A percentile compares a stretch with the other conserved stretches of the same genome.
Evolutionary conservation across 2,113 vertebrate species (phyloP).

Genomic region (Charina bottae): DNA sequence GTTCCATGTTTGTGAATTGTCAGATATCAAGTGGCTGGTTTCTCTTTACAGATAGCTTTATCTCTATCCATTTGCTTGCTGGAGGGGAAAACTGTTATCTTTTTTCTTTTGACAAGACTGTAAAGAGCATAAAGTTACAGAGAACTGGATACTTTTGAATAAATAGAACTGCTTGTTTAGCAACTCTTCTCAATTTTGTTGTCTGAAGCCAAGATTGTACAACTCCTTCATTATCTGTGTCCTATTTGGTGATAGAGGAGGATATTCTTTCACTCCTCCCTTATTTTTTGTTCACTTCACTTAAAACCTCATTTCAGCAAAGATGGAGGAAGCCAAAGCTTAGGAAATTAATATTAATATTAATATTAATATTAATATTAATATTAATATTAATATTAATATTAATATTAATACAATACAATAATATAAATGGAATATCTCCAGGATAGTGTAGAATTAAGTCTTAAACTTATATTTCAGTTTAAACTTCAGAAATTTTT

Average conservation of each 20-base stretch:
- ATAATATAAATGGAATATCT: background rate
- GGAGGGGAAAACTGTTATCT: too few relatives aligned
- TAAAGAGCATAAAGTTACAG: constrained; percentile 27
- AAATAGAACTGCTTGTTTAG: constrained; percentile 21
- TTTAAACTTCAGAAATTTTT: too few relatives aligned
- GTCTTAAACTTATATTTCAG: too few relatives aligned
- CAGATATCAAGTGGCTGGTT: background rate
- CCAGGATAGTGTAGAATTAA: too few relatives aligned
- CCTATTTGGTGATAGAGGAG: background rate
- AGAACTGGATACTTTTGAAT: constrained; percentile 31
- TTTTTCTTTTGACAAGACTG: constrained; percentile 2
- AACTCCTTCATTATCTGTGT: background rate
- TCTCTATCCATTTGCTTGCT: constrained; percentile 14
- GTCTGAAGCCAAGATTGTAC: background rate
- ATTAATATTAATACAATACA: too few relatives aligned
- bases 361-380: too few relatives aligned
- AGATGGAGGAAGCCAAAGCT: background rate
- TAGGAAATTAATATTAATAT: too few relatives aligned
- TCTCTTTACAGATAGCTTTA: background rate
- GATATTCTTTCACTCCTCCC: constrained; percentile 16
- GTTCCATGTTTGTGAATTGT: background rate
- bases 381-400: too few relatives aligned
- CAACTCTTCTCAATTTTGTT: constrained; percentile 18
- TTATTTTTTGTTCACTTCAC: constrained; percentile 5
- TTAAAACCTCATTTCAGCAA: background rate